Evolutionary conservation across 2,888 invertebrate species (phyloP).

Genomic region (Hermodice carunculata): DNA sequence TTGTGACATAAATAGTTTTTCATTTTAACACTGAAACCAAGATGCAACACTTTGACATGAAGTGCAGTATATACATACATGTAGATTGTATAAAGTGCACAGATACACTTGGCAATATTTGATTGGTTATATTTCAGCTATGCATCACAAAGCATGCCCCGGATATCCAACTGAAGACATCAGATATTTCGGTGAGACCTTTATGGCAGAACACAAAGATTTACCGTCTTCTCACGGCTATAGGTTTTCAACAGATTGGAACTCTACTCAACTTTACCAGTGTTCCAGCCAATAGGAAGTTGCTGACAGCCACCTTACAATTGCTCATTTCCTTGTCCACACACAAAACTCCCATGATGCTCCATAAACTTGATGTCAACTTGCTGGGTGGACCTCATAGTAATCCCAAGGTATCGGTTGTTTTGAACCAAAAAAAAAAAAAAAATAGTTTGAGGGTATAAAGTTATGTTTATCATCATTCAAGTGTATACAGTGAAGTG

Average conservation of each 20-base stretch:
- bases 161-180: conserved; percentile 64
- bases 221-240: conserved; percentile 48
- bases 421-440: not conserved
- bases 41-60: not conserved
- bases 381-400: conserved; percentile 52
- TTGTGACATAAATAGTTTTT: too few relatives aligned
- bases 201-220: conserved; percentile 58
- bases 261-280: conserved; percentile 58
- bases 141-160: conserved; percentile 65
- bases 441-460: too few relatives aligned
- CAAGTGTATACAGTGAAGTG: too few relatives aligned
- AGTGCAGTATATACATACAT: too few relatives aligned
- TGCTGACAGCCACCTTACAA: conserved; percentile 58
- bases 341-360: conserved; percentile 57
- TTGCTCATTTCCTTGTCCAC: conserved; percentile 57
- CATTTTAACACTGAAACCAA: too few relatives aligned
- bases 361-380: conserved; percentile 63
- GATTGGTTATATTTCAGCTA: conserved; percentile 46
- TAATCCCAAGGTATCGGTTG: conserved; percentile 12
- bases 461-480: too few relatives aligned
- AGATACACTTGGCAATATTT: not conserved
- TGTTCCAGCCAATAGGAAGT: conserved; percentile 53
- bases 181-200: conserved; percentile 61
- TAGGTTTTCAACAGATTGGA: conserved; percentile 65
- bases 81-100: too few relatives aligned